Conservation (phyloP, 2,797 vertebrate genomes). For the Helicolenus hilgendorfi region DNA sequence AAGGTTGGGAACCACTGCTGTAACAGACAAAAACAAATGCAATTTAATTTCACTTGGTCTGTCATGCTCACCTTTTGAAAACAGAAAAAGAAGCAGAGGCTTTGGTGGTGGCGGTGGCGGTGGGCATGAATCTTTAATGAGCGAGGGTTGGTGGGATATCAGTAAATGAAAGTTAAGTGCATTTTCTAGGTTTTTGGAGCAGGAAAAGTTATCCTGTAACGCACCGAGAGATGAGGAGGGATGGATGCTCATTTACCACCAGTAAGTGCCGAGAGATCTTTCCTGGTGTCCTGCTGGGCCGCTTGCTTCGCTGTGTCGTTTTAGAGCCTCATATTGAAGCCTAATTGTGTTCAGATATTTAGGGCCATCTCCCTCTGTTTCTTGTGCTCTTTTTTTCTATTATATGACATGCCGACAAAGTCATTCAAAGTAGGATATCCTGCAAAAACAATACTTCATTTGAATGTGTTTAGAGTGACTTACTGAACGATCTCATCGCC, state of each 20-base stretch:
- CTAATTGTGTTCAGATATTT: conserved; percentile 68
- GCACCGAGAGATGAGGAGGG: conserved; percentile 38
- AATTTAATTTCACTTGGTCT: background rate
- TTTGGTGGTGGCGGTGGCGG: conserved; percentile 20
- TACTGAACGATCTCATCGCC: background rate
- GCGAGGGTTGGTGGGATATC: conserved; percentile 65
- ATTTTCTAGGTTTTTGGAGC: conserved; percentile 85
- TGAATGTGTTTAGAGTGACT: background rate
- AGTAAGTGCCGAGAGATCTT: conserved; percentile 65
- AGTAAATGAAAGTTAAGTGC: conserved; percentile 78
- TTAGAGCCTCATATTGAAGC: conserved; percentile 70
- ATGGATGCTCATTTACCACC: conserved; percentile 69
- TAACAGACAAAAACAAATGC: background rate
- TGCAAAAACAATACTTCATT: background rate
- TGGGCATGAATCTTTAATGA: conserved; percentile 80
- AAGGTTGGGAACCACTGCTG: no score
- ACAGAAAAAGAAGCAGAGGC: conserved; percentile 1
- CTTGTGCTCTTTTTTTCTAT: background rate
- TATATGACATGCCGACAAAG: background rate
- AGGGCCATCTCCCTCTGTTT: conserved; percentile 34
- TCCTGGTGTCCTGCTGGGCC: conserved; percentile 61
- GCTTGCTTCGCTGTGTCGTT: conserved; percentile 68
- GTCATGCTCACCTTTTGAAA: conserved; percentile 49
- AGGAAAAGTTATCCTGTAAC: conserved; percentile 65
- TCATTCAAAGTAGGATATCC: background rate